These are phyloP conservation scores for Margaritifera margaritifera DNA, from an alignment of 2,888 invertebrate genomes.

Conservation along the genomic window DNA sequence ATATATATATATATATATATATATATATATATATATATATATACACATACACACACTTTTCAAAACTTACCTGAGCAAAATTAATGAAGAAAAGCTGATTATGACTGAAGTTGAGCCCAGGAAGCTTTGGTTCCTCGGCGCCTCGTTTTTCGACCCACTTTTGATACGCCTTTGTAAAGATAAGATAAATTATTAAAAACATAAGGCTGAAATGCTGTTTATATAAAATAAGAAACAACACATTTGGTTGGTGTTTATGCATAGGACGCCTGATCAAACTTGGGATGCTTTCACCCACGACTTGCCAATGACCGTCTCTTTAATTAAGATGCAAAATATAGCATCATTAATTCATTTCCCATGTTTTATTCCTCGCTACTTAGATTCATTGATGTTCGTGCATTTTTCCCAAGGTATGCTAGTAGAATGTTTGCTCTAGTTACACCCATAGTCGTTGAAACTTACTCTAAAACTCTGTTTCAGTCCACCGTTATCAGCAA, in stretches of 20 bases:
- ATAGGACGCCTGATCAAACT: background rate
- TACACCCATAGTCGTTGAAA: background rate
- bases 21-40: no score
- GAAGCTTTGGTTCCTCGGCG: conserved; percentile 69
- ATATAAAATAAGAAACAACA: no score
- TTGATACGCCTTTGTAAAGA: conserved; percentile 57
- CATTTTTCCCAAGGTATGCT: background rate
- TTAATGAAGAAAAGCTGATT: conserved; percentile 74
- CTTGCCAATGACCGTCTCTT: background rate
- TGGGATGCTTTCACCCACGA: background rate
- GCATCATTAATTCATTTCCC: no score
- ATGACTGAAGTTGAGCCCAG: conserved; percentile 61
- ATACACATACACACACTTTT: no score
- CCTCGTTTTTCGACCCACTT: conserved; percentile 49
- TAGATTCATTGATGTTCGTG: background rate
- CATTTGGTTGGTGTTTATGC: no score
- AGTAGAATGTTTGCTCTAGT: background rate
- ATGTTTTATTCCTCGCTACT: background rate
- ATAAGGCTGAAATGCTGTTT: no score
- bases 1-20: no score
- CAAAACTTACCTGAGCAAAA: conserved; percentile 76
- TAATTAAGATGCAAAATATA: no score
- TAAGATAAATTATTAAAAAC: no score
- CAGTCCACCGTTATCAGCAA: conserved; percentile 94
- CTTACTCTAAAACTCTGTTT: conserved; percentile 90